Conservation (phyloP, 2,113 vertebrate species). For the Chaetura pelagica region DNA sequence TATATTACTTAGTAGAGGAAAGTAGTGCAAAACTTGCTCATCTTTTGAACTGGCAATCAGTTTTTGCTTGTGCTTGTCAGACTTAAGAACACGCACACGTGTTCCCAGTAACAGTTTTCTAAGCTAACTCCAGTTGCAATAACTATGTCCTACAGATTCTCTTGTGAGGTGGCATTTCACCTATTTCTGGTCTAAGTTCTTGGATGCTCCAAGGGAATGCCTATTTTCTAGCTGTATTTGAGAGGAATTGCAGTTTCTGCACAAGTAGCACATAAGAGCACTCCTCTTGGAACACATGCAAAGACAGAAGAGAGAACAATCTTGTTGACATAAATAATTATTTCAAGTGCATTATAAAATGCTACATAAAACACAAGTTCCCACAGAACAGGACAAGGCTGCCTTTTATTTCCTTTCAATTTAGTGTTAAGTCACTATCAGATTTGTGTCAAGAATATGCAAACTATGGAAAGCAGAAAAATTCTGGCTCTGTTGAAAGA, state of each 20-base stretch:
- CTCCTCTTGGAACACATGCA: not conserved
- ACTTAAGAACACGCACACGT: not conserved
- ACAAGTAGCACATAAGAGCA: not conserved
- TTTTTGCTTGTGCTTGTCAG: not conserved
- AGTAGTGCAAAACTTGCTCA: not conserved
- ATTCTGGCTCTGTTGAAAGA: not conserved
- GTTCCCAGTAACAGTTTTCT: not conserved
- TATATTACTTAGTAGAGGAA: not conserved
- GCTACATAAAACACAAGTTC: not conserved
- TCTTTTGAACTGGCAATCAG: not conserved
- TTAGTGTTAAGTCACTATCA: not conserved
- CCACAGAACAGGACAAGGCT: not conserved
- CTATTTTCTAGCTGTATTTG: not conserved
- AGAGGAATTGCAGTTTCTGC: not conserved
- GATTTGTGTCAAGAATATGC: not conserved
- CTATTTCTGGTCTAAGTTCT: not conserved
- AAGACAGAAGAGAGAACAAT: not conserved
- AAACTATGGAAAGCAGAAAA: not conserved
- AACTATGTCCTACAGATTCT: not conserved
- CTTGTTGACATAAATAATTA: not conserved
- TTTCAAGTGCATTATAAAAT: not conserved
- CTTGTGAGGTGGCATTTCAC: not conserved
- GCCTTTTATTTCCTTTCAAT: not conserved
- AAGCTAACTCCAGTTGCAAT: not conserved
- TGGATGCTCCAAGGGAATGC: not conserved